Conservation (phyloP, 2,888 invertebrate genomes). For the Nephrotoma appendiculata region DNA sequence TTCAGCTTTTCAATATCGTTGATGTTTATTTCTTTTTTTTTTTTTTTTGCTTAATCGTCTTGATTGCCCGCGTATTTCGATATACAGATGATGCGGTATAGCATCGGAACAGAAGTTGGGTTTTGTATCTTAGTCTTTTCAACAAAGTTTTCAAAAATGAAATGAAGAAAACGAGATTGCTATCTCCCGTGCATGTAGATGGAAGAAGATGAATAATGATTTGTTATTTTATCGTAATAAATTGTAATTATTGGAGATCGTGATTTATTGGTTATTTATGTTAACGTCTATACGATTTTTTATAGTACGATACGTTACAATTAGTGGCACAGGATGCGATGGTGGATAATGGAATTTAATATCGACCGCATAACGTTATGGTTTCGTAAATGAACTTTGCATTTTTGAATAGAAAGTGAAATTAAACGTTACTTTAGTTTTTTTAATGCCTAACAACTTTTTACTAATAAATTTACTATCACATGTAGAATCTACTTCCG, state of each 20-base stretch:
- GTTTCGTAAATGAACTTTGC: not conserved
- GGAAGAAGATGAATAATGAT: not conserved
- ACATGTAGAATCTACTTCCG: not conserved
- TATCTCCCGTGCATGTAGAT: not conserved
- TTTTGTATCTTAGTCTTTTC: not conserved
- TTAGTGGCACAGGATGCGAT: not conserved
- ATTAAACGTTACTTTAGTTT: not conserved
- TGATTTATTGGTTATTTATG: not conserved
- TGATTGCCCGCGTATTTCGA: not conserved
- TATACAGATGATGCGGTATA: not conserved
- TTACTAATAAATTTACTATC: not conserved
- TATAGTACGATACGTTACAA: not conserved
- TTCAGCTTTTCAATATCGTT: not conserved
- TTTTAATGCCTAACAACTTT: not conserved
- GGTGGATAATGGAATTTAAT: not conserved
- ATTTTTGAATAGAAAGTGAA: not conserved
- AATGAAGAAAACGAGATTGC: not conserved
- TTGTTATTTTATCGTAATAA: not conserved
- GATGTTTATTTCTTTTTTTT: not conserved
- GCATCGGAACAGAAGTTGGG: not conserved
- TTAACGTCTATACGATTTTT: not conserved
- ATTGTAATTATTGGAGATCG: not conserved
- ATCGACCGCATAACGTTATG: not conserved
- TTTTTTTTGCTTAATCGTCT: not conserved
- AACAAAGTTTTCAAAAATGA: not conserved